phyloP scores from a whole-genome alignment of 2,113 vertebrate species.

The Campylomormyrus tamandua region DNA sequence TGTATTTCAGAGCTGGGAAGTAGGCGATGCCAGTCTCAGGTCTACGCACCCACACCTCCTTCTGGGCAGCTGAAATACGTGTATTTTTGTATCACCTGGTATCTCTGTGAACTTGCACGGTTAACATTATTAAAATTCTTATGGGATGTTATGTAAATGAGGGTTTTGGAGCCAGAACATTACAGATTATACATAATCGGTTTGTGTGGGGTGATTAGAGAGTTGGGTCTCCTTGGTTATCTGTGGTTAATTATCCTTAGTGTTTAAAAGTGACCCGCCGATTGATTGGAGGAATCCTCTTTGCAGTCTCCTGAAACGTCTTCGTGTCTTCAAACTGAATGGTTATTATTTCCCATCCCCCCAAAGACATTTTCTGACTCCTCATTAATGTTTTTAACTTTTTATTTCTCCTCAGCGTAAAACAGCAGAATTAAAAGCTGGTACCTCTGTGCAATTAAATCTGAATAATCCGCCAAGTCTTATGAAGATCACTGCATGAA shows the following conservation, averaged over 20 bases:
- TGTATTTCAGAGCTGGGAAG: background rate
- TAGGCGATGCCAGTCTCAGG: background rate
- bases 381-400: background rate
- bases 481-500: background rate
- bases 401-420: background rate
- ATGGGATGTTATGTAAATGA: background rate
- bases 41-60: background rate
- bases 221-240: background rate
- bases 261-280: background rate
- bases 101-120: background rate
- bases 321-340: background rate
- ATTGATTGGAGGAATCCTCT: background rate
- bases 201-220: background rate
- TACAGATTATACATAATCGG: background rate
- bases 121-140: background rate
- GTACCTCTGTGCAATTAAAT: background rate
- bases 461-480: constrained; percentile 7
- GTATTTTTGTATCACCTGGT: background rate
- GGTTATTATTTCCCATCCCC: background rate
- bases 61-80: background rate
- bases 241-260: background rate
- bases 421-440: background rate
- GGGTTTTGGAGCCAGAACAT: background rate
- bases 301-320: background rate
- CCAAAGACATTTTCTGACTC: background rate